phyloP scores from a whole-genome alignment of 2,113 vertebrate species.

The Macrotis lagotis region DNA sequence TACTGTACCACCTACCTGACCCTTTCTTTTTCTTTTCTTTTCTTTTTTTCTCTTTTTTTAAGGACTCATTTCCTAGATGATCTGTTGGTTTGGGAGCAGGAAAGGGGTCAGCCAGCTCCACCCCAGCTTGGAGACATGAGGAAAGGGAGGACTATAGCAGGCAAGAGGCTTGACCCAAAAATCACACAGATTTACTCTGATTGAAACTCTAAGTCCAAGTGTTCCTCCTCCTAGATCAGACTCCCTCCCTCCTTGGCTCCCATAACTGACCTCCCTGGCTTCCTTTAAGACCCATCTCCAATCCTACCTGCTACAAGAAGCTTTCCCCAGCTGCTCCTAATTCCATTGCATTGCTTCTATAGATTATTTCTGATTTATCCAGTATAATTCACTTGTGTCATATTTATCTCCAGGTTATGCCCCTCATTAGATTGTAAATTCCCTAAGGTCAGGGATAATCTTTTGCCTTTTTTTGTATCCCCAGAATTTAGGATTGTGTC shows the following conservation, averaged over 20 bases:
- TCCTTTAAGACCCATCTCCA: not conserved
- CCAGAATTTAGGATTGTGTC: no score
- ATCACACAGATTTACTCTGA: no score
- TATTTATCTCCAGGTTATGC: no score
- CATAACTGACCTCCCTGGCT: not conserved
- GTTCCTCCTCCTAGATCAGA: not conserved
- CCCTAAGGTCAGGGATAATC: not conserved
- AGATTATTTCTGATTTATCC: not conserved
- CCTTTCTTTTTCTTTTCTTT: no score
- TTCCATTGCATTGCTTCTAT: not conserved
- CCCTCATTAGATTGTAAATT: not conserved
- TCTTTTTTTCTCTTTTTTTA: no score
- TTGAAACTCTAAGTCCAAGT: no score
- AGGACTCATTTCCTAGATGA: no score
- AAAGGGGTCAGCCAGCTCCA: not conserved
- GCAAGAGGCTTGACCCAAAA: not conserved
- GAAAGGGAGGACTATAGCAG: not conserved
- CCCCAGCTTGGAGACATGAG: not conserved
- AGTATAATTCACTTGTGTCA: accelerated
- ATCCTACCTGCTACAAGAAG: not conserved
- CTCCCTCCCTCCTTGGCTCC: not conserved
- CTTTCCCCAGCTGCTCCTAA: not conserved
- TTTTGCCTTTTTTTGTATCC: not conserved
- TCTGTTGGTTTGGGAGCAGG: no score
- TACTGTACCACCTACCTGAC: no score